These are phyloP conservation scores for Neoaliturus tenellus DNA, from an alignment of 2,888 invertebrate species.

Conservation along the genomic window DNA sequence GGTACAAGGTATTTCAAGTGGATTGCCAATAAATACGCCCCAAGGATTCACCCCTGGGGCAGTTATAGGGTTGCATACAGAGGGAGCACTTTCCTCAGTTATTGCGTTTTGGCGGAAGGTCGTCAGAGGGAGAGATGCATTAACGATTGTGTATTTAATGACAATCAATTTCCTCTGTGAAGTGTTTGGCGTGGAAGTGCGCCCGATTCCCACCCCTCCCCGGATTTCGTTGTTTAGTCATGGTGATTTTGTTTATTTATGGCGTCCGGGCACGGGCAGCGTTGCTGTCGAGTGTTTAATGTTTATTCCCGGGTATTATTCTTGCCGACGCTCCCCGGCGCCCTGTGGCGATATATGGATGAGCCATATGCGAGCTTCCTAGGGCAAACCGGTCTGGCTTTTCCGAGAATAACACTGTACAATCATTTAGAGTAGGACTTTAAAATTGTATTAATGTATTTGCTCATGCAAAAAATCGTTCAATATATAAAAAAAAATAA, in stretches of 20 bases:
- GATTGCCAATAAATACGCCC: constrained; percentile 32
- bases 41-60: constrained; percentile 7
- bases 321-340: background rate
- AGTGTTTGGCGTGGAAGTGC: background rate
- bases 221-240: background rate
- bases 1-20: constrained; percentile 33
- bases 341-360: background rate
- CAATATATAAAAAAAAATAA: too few relatives aligned
- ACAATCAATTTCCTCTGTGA: constrained; percentile 24
- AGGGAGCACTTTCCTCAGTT: constrained; percentile 17
- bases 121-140: constrained; percentile 1
- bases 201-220: background rate
- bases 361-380: background rate
- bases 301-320: constrained; percentile 15
- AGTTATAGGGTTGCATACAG: background rate
- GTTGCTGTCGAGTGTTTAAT: constrained; percentile 6
- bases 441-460: too few relatives aligned
- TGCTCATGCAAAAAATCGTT: too few relatives aligned
- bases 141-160: constrained; percentile 42
- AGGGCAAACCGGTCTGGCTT: too few relatives aligned
- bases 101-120: constrained; percentile 16
- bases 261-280: background rate
- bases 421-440: too few relatives aligned
- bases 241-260: constrained; percentile 40
- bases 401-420: too few relatives aligned